Evolutionary conservation across 2,113 vertebrate species (phyloP).

Genomic region (Takifugu bimaculatus): DNA sequence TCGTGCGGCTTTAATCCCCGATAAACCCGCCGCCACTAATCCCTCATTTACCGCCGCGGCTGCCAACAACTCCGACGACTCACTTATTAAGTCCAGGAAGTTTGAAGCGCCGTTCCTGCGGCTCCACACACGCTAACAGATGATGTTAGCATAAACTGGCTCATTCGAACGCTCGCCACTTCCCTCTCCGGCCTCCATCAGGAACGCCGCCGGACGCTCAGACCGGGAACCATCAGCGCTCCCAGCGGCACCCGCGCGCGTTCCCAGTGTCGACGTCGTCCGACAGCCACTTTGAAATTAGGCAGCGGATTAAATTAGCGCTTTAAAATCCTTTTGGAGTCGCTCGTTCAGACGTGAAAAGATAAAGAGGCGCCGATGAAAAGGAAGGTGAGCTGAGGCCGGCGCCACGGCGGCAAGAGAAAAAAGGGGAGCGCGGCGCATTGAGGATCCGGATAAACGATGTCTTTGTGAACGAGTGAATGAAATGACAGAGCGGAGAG

Average conservation of each 20-base stretch:
- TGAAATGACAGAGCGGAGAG: constrained; percentile 55
- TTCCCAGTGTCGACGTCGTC: constrained; percentile 28
- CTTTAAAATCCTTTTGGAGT: constrained; percentile 68
- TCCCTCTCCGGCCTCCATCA: too few relatives aligned
- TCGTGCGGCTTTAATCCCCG: constrained; percentile 58
- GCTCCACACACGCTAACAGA: too few relatives aligned
- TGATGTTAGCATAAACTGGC: too few relatives aligned
- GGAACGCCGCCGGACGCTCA: background rate
- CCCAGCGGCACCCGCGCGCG: too few relatives aligned
- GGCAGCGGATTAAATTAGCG: constrained; percentile 70
- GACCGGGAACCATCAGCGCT: too few relatives aligned
- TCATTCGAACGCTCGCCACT: background rate
- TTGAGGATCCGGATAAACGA: constrained; percentile 55
- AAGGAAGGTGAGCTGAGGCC: constrained; percentile 67
- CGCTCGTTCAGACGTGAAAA: constrained; percentile 65
- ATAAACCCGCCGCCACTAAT: constrained; percentile 61
- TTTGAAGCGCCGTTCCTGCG: background rate
- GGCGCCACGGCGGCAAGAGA: constrained; percentile 39
- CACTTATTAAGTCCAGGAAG: constrained; percentile 7
- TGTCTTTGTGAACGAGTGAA: constrained; percentile 61
- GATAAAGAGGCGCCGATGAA: constrained; percentile 66
- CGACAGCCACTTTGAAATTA: constrained; percentile 66
- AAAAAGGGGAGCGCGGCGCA: constrained; percentile 30
- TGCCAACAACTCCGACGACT: constrained; percentile 1
- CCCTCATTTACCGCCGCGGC: constrained; percentile 47